Base-by-base conservation (phyloP, 2,888 invertebrate species). In the Eristalis pertinax region DNA sequence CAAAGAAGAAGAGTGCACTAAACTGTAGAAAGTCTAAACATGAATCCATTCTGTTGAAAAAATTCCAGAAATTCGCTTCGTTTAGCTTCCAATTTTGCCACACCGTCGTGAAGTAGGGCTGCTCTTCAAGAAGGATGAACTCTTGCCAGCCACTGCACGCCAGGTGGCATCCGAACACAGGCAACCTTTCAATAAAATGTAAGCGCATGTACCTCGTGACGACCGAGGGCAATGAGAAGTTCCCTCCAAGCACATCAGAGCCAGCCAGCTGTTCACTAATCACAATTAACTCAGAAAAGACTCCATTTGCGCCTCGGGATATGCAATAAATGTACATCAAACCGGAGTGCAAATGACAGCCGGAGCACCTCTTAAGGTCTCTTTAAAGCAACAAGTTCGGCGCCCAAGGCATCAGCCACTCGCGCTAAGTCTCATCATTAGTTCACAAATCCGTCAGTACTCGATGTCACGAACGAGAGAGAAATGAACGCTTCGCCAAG, bases 361-460 rank as follows among this genome's bases (percentile, higher is more conserved):
- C 15, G 2, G 11, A 60, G 60, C 26, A 13, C 26, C 60, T 60
- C 26, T 29, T 60, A 8, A 50, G 19, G 60, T 26, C 60, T 19
- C 26, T 7, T 22, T 63, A 62, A n/a, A 58, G 63, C 29, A 65
- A 62, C 58, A 26, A 26, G 63, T 64, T n/a, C n/a, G n/a, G n/a
- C 60, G 64, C 64, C 58, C 29, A 7, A 43, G 26, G 69, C 43
- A 26, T 50, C 65, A n/a, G 29, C 24, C 38, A 64, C 35, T 43
- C 43, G 15, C 7, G 56, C 72, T 35, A 76, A 72, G 80, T 72
- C 72, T 67, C 76, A 58, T 84, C 84, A 81, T 84, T 84, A 76
- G 84, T 73, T 76, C 63, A 68, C 80, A 76, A 68, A 73, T 68
- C 76, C 62, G 62, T 41, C 63, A 72, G 58, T 22, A 41, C 72